These are phyloP conservation scores for Brachionus calyciflorus DNA, from an alignment of 1,140 invertebrate genomes.

Conservation along the genomic window DNA sequence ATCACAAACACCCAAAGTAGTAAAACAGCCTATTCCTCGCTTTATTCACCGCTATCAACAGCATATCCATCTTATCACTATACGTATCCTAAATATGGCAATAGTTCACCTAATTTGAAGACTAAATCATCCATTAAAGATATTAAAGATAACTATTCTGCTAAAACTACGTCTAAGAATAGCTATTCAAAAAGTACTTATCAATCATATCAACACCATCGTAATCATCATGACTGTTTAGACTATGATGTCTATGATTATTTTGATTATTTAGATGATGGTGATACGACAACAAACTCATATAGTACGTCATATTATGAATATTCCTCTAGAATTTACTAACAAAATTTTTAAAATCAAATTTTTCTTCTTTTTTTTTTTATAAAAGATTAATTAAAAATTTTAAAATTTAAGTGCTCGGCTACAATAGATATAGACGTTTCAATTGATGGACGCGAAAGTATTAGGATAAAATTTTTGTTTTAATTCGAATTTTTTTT, in stretches of 20 bases:
- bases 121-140: conserved; percentile 1
- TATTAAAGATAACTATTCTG: background rate
- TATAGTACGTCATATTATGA: conserved; percentile 16
- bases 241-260: conserved; percentile 25
- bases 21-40: background rate
- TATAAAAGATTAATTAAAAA: no score
- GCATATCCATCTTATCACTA: background rate
- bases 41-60: background rate
- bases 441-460: background rate
- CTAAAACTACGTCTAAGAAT: background rate
- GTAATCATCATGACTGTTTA: conserved; percentile 19
- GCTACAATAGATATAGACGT: conserved; percentile 4
- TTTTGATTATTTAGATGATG: conserved; percentile 9
- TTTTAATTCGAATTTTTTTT: background rate
- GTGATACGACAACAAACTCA: background rate
- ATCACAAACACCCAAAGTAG: background rate
- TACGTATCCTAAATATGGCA: conserved; percentile 27
- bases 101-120: background rate
- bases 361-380: conserved; percentile 5
- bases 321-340: conserved; percentile 18
- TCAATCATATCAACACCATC: conserved; percentile 16
- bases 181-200: conserved; percentile 13
- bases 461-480: no score
- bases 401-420: conserved; percentile 11
- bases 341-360: background rate